phyloP scores from a whole-genome alignment of 2,888 invertebrate species.

The Oxycera nigricornis region DNA sequence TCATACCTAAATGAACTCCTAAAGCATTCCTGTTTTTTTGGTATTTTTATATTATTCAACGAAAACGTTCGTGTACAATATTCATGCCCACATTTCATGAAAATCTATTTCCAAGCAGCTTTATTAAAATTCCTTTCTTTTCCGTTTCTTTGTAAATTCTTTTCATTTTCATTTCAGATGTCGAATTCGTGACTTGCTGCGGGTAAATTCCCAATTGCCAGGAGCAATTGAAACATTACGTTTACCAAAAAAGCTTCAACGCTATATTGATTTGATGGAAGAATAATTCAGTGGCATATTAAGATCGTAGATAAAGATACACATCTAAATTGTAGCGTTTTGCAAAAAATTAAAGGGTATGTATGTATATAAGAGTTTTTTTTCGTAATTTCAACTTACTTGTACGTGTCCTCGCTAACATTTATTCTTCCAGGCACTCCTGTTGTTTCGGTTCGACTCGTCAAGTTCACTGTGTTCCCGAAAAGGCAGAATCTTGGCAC shows the following conservation, averaged over 20 bases:
- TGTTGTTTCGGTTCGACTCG: slow-evolving; percentile 92
- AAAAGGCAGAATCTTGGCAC: slow-evolving; percentile 94
- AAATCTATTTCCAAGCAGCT: too few relatives aligned
- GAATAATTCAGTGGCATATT: slow-evolving; percentile 63
- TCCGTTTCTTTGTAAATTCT: too few relatives aligned
- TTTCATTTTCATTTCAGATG: slow-evolving; percentile 63
- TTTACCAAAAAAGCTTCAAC: slow-evolving; percentile 70
- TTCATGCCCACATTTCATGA: too few relatives aligned
- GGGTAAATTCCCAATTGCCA: slow-evolving; percentile 76
- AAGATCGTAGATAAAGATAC: too few relatives aligned
- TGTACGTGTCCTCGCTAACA: slow-evolving; percentile 90
- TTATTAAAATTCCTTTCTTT: too few relatives aligned
- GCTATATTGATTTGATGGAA: slow-evolving; percentile 76
- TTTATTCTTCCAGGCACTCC: slow-evolving; percentile 88
- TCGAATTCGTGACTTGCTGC: slow-evolving; percentile 70
- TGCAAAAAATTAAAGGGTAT: too few relatives aligned
- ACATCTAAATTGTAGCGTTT: too few relatives aligned
- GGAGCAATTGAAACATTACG: slow-evolving; percentile 74
- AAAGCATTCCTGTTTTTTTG: too few relatives aligned
- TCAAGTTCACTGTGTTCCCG: slow-evolving; percentile 92
- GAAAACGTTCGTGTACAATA: too few relatives aligned
- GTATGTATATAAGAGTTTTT: background rate
- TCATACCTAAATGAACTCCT: too few relatives aligned
- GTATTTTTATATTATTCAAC: too few relatives aligned
- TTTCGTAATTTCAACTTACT: slow-evolving; percentile 65